Percentiles rank a stretch among this genome's conserved stretches.
These are phyloP conservation scores for Cossypha niveicapilla DNA, from an alignment of 2,797 vertebrate species.

Conservation along the genomic window DNA sequence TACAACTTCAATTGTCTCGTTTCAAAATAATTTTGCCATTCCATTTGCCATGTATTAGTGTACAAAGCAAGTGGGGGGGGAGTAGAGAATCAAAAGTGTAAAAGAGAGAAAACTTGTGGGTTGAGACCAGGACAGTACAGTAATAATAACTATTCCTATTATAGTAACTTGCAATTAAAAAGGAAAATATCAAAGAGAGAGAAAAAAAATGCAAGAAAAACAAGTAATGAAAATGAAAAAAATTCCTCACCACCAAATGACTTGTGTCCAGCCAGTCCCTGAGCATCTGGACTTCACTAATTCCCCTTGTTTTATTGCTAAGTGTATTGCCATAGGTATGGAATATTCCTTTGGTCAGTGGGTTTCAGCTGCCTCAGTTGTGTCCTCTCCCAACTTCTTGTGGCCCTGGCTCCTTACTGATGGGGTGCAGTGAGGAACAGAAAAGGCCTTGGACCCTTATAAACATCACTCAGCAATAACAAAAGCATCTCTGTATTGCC, in stretches of 20 bases:
- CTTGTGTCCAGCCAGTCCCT: neutral
- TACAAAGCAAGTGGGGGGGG: neutral
- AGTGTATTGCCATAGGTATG: neutral
- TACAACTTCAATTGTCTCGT: accelerated
- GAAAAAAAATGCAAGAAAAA: neutral
- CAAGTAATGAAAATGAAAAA: neutral
- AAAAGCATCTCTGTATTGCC: neutral
- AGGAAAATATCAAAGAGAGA: neutral
- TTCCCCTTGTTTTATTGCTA: neutral
- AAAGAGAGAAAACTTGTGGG: neutral
- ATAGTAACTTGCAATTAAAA: neutral
- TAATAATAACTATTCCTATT: neutral
- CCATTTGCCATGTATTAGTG: neutral
- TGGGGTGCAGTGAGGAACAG: accelerated
- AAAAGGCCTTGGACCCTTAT: neutral
- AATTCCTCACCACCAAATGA: accelerated
- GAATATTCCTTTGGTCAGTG: neutral
- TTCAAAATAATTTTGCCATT: neutral
- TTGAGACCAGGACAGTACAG: neutral
- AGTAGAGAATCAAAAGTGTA: neutral
- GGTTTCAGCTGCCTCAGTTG: neutral
- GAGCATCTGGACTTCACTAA: neutral
- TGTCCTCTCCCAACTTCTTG: neutral
- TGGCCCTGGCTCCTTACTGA: accelerated
- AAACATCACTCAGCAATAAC: neutral